phyloP scores from a whole-genome alignment of 92 coral and sea anemone genomes.

The Ricordea florida region DNA sequence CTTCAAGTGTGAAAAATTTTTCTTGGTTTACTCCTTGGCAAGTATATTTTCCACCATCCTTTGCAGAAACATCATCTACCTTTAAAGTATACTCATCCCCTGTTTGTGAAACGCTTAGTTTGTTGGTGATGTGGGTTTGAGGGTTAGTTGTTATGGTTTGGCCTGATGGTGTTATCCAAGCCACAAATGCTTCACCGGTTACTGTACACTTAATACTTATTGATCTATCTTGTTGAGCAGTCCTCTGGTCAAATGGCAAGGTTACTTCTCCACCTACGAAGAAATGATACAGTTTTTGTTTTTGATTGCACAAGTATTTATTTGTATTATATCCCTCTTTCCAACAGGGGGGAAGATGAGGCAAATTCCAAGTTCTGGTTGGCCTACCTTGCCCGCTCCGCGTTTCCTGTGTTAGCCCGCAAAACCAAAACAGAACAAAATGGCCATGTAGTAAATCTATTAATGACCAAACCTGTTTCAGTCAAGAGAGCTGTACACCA shows the following conservation, averaged over 20 bases:
- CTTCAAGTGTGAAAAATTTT: conserved; percentile 15
- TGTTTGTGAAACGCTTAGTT: not conserved
- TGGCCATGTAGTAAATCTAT: too few species aligned
- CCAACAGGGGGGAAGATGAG: too few species aligned
- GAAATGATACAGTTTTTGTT: too few species aligned
- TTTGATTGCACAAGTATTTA: too few species aligned
- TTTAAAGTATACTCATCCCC: not conserved
- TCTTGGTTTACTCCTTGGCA: conserved; percentile 8
- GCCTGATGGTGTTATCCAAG: conserved; percentile 27
- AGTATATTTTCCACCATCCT: conserved; percentile 31
- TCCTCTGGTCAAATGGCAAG: conserved; percentile 8
- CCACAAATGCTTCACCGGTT: conserved; percentile 8
- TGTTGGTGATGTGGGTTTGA: not conserved
- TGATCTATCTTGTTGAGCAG: conserved; percentile 20
- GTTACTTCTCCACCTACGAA: conserved; percentile 9
- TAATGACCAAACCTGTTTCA: too few species aligned
- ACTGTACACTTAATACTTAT: not conserved
- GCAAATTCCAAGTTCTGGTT: too few species aligned
- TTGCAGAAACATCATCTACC: not conserved
- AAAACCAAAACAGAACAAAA: too few species aligned
- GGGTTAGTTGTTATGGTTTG: not conserved
- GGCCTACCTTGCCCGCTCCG: too few species aligned
- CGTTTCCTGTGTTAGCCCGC: too few species aligned
- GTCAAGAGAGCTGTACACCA: too few species aligned
- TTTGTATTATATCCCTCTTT: too few species aligned